Percentiles rank a stretch among this genome's conserved stretches.
Evolutionary conservation across 2,888 invertebrate genomes (phyloP).

Genomic region (Drosophila ezoana): DNA sequence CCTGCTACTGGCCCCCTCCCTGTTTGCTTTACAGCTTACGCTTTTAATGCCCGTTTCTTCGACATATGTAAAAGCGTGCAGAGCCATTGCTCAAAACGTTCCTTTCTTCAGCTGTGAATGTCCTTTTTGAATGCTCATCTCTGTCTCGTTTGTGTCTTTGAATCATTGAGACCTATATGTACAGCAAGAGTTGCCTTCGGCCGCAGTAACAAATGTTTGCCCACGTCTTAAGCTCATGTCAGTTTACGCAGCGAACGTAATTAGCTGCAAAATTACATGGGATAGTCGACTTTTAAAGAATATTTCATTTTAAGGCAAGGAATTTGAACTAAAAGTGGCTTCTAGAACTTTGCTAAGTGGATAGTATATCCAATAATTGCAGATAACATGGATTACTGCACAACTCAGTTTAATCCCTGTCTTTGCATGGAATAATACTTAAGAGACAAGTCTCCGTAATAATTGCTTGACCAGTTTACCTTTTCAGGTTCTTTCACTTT

Average conservation of each 20-base stretch:
- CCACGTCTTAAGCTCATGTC: slow-evolving; percentile 25
- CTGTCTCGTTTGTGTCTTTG: slow-evolving; percentile 24
- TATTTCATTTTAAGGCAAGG: too few species aligned
- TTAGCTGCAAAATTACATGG: slow-evolving; percentile 41
- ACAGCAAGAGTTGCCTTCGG: slow-evolving; percentile 26
- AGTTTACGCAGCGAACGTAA: slow-evolving; percentile 36
- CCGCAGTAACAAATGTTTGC: slow-evolving; percentile 40
- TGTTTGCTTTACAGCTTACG: slow-evolving; percentile 63
- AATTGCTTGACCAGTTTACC: slow-evolving; percentile 7
- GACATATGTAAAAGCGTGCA: slow-evolving; percentile 54
- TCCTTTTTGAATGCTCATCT: slow-evolving; percentile 58
- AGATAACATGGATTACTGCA: background rate
- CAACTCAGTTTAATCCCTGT: background rate
- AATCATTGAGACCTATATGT: slow-evolving; percentile 23
- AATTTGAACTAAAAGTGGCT: slow-evolving; percentile 1
- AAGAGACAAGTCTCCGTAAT: slow-evolving; percentile 2
- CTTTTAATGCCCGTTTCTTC: slow-evolving; percentile 52
- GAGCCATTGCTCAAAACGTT: slow-evolving; percentile 53
- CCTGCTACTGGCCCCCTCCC: slow-evolving; percentile 4
- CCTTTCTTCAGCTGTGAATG: slow-evolving; percentile 46
- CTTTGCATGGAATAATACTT: background rate
- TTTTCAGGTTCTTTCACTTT: background rate
- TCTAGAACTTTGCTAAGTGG: background rate
- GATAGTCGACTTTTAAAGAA: background rate
- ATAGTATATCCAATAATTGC: background rate